These are phyloP conservation scores for Oxytorus armatus DNA, from an alignment of 2,888 invertebrate genomes.

Conservation along the genomic window DNA sequence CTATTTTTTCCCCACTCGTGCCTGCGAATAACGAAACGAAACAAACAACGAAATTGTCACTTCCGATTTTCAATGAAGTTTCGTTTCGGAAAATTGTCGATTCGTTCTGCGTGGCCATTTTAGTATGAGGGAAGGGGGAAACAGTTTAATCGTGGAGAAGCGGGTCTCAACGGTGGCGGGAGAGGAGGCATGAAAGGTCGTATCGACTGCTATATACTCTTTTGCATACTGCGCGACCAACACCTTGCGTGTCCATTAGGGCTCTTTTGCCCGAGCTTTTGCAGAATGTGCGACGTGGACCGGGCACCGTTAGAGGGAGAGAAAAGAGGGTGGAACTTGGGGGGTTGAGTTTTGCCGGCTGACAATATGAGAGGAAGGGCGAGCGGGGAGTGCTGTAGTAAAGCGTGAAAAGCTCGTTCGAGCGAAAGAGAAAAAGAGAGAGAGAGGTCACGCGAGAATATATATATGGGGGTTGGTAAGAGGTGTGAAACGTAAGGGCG, in stretches of 20 bases:
- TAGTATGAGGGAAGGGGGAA: background rate
- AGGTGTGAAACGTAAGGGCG: slow-evolving; percentile 83
- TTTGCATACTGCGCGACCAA: slow-evolving; percentile 79
- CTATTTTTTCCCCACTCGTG: background rate
- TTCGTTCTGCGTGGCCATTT: background rate
- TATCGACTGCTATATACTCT: slow-evolving; percentile 70
- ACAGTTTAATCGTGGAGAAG: slow-evolving; percentile 57
- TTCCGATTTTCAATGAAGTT: slow-evolving; percentile 15
- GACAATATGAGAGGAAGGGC: slow-evolving; percentile 46
- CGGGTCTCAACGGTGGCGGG: slow-evolving; percentile 5
- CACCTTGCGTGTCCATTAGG: slow-evolving; percentile 83
- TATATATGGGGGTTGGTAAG: slow-evolving; percentile 70
- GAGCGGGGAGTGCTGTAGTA: slow-evolving; percentile 4
- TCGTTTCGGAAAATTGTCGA: slow-evolving; percentile 38
- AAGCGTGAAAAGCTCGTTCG: slow-evolving; percentile 40
- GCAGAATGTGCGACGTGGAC: slow-evolving; percentile 55
- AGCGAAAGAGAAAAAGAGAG: slow-evolving; percentile 23
- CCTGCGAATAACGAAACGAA: slow-evolving; percentile 13
- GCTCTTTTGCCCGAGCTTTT: slow-evolving; percentile 67
- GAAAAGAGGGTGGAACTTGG: slow-evolving; percentile 42
- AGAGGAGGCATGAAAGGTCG: slow-evolving; percentile 55
- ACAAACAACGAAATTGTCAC: slow-evolving; percentile 39
- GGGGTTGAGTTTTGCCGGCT: slow-evolving; percentile 61
- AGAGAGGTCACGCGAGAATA: slow-evolving; percentile 36
- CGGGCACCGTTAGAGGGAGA: slow-evolving; percentile 48